Percentiles rank a stretch among this genome's conserved stretches.
phyloP scores from a whole-genome alignment of 2,797 vertebrate species.

The Megalops cyprinoides region DNA sequence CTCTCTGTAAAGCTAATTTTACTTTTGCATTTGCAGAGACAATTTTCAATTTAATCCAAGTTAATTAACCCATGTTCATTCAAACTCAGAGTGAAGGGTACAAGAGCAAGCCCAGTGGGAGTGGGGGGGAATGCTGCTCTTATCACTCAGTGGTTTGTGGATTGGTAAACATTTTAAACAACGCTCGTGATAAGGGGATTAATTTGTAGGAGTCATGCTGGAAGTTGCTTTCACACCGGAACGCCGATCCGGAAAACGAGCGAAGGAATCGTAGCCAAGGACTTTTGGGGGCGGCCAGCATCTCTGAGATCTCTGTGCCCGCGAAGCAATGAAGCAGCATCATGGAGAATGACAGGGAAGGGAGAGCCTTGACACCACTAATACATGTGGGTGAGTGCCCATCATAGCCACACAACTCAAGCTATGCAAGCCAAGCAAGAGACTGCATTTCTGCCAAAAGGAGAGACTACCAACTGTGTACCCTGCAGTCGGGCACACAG shows the following conservation, averaged over 20 bases:
- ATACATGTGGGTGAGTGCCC: constrained; percentile 5
- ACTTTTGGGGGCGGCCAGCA: too few relatives aligned
- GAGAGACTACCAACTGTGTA: not conserved
- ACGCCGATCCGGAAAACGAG: too few relatives aligned
- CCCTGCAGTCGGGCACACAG: too few relatives aligned
- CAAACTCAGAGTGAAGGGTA: too few relatives aligned
- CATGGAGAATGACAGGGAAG: not conserved
- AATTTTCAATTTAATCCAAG: constrained; percentile 6
- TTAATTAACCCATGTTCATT: too few relatives aligned
- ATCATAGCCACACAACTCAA: not conserved
- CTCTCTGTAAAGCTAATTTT: too few relatives aligned
- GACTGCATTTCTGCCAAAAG: not conserved
- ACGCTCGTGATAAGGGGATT: too few relatives aligned
- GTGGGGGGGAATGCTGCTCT: not conserved
- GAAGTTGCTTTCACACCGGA: too few relatives aligned
- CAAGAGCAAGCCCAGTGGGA: not conserved
- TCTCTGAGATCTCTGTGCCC: not conserved
- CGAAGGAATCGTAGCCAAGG: too few relatives aligned
- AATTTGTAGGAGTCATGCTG: too few relatives aligned
- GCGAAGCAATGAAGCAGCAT: not conserved
- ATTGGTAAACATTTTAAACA: too few relatives aligned
- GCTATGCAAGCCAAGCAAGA: not conserved
- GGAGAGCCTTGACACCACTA: not conserved
- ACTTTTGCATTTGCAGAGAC: not conserved
- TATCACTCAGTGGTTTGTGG: not conserved